phyloP scores from a whole-genome alignment of 2,888 invertebrate genomes.

The Euplagia quadripunctaria region DNA sequence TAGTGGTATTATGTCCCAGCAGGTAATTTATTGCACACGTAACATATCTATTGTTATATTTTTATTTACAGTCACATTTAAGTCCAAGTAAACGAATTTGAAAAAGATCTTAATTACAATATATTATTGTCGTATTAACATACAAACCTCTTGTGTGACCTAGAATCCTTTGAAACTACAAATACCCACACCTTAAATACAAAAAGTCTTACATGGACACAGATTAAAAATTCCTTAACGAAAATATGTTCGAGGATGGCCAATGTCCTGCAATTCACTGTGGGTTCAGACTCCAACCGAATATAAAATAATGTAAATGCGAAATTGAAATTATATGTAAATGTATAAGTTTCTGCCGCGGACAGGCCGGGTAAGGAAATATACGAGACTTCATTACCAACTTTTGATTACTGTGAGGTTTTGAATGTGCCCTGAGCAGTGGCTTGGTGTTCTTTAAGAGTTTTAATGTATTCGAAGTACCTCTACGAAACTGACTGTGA shows the following conservation, averaged over 20 bases:
- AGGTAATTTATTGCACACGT: too few species aligned
- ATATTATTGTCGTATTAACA: too few species aligned
- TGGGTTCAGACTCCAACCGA: constrained; percentile 35
- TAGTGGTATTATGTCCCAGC: too few species aligned
- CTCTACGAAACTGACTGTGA: not conserved
- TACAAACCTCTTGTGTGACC: too few species aligned
- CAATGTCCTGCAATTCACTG: constrained; percentile 40
- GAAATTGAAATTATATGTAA: constrained; percentile 55
- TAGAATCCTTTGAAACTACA: too few species aligned
- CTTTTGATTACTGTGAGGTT: constrained; percentile 35
- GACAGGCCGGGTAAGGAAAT: constrained; percentile 24
- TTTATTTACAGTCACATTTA: too few species aligned
- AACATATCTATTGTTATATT: too few species aligned
- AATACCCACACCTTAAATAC: not conserved
- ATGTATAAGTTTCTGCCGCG: constrained; percentile 32
- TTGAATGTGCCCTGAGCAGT: constrained; percentile 12
- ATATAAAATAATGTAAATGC: constrained; percentile 53
- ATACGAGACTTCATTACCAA: constrained; percentile 41
- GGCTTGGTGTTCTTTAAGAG: constrained; percentile 1
- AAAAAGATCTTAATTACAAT: too few species aligned
- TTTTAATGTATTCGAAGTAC: not conserved
- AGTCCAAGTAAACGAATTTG: too few species aligned
- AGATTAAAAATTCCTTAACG: constrained; percentile 53
- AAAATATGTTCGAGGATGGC: constrained; percentile 27
- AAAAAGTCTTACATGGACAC: constrained; percentile 38